Evolutionary conservation across 2,113 vertebrate species (phyloP).

Genomic region (Gavia stellata): DNA sequence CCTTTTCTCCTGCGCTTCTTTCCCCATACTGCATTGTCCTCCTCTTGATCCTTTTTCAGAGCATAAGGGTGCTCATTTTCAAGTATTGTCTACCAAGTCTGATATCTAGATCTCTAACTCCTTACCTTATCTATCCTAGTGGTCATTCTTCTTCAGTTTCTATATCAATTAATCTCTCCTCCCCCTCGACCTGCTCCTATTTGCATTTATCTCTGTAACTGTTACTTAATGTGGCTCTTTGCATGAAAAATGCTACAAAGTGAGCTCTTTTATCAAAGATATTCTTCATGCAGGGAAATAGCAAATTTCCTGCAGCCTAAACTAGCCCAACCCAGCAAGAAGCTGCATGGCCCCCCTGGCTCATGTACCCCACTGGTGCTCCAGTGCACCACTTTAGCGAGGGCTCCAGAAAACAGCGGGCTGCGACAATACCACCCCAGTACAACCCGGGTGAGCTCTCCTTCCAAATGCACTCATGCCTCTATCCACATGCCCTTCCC

Average conservation of each 20-base stretch:
- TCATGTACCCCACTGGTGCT: rapidly evolving
- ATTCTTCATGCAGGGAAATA: neutral
- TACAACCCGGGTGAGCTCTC: neutral
- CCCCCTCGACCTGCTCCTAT: neutral
- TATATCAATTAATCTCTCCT: neutral
- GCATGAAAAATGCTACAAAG: neutral
- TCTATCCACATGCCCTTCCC: neutral
- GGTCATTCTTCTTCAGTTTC: neutral
- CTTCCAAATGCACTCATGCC: neutral
- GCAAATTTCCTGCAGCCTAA: neutral
- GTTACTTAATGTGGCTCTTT: neutral
- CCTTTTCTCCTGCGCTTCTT: neutral
- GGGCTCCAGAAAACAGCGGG: rapidly evolving
- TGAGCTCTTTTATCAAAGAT: neutral
- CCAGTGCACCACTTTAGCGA: neutral
- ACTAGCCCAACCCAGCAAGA: neutral
- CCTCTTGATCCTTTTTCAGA: neutral
- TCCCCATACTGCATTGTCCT: neutral
- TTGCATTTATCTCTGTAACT: neutral
- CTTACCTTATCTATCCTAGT: neutral
- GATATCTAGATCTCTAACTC: neutral
- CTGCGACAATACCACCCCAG: too few species aligned
- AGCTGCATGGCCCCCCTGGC: rapidly evolving
- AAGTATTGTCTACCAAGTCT: neutral
- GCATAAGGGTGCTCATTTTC: neutral